phyloP scores from a whole-genome alignment of 2,797 vertebrate species.

The Dermochelys coriacea region DNA sequence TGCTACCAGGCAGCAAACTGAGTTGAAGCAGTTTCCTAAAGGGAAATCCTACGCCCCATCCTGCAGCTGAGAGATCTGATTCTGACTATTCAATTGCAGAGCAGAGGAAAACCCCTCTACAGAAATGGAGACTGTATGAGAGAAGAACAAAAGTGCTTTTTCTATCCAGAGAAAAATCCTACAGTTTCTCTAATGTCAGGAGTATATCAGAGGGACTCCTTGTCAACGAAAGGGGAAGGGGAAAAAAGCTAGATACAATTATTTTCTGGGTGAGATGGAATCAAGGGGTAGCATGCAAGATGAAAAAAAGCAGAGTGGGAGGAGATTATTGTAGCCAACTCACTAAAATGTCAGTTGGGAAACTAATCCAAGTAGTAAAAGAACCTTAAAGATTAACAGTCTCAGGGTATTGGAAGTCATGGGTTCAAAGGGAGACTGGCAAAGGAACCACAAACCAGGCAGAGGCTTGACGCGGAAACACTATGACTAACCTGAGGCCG shows the following conservation, averaged over 20 bases:
- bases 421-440: background rate
- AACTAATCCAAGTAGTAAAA: background rate
- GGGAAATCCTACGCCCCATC: no score
- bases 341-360: background rate
- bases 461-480: background rate
- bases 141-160: no score
- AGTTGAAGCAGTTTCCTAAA: no score
- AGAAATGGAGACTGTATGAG: no score
- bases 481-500: background rate
- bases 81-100: no score
- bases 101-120: no score
- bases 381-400: no score
- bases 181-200: background rate
- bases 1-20: no score
- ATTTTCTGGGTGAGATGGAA: background rate
- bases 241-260: background rate
- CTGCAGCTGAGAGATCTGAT: no score
- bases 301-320: background rate
- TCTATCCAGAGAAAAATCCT: no score
- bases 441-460: background rate
- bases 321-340: background rate
- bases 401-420: background rate
- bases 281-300: background rate
- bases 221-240: background rate
- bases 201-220: background rate